Evolutionary conservation across 2,888 invertebrate species (phyloP).

Genomic region (Rotaria macrura): DNA sequence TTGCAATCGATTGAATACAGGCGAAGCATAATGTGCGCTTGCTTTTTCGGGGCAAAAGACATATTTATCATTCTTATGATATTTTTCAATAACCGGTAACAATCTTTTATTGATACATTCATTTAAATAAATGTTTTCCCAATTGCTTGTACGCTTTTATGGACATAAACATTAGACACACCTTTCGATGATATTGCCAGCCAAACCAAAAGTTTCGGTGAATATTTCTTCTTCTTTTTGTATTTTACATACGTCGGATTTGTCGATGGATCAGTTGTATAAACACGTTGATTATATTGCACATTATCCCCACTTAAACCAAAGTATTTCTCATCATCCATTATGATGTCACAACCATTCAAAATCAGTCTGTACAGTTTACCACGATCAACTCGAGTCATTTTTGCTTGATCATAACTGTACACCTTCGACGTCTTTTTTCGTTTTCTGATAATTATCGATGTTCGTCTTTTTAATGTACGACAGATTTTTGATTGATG

Average conservation of each 20-base stretch:
- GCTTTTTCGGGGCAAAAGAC: not conserved
- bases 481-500: not conserved
- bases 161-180: not conserved
- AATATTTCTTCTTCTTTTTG: constrained; percentile 10
- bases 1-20: not conserved
- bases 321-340: too few relatives aligned
- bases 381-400: not conserved
- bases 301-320: too few relatives aligned
- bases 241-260: not conserved
- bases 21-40: not conserved
- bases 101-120: not conserved
- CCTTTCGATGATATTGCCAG: too few relatives aligned
- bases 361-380: too few relatives aligned
- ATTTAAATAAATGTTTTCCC: not conserved
- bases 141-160: not conserved
- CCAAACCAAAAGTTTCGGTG: too few relatives aligned
- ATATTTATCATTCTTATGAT: too few relatives aligned
- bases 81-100: not conserved
- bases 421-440: not conserved
- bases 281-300: too few relatives aligned
- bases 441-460: not conserved
- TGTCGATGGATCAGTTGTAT: too few relatives aligned
- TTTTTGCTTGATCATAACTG: not conserved
- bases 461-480: not conserved
- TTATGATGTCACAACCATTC: too few relatives aligned